phyloP scores from a whole-genome alignment of 2,797 vertebrate species.

The Euthynnus affinis region DNA sequence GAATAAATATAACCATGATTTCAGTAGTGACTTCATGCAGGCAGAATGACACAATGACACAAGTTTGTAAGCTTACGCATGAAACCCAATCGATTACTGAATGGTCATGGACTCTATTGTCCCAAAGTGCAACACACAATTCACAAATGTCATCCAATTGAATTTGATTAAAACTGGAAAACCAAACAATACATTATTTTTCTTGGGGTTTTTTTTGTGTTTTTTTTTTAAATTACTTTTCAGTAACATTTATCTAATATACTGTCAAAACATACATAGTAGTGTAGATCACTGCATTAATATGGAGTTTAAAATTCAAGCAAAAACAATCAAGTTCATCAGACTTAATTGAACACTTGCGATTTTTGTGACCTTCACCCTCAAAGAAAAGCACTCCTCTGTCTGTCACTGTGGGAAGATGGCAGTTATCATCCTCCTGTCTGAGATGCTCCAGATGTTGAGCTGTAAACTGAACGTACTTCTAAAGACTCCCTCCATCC shows the following conservation, averaged over 20 bases:
- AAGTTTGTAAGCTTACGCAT: neutral
- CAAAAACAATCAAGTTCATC: neutral
- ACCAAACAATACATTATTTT: too few relatives aligned
- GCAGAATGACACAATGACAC: neutral
- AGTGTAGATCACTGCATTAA: neutral
- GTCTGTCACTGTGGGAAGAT: neutral
- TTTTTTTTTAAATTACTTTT: too few relatives aligned
- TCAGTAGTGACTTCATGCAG: neutral
- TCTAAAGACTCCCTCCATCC: neutral
- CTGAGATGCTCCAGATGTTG: constrained; percentile 25
- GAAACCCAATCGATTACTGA: neutral
- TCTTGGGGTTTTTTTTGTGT: too few relatives aligned
- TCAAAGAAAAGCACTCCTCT: neutral
- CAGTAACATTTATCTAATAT: too few relatives aligned
- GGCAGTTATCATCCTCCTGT: neutral
- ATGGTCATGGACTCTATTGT: neutral
- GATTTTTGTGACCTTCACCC: neutral
- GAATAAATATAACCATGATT: neutral
- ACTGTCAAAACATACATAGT: too few relatives aligned
- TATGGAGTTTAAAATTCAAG: neutral
- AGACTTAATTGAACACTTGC: neutral
- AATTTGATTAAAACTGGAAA: neutral
- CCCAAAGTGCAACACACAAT: neutral
- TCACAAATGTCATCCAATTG: neutral
- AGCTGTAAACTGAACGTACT: constrained; percentile 33